phyloP scores from a whole-genome alignment of 23 tunicate species.

The Halocynthia aurantium region DNA sequence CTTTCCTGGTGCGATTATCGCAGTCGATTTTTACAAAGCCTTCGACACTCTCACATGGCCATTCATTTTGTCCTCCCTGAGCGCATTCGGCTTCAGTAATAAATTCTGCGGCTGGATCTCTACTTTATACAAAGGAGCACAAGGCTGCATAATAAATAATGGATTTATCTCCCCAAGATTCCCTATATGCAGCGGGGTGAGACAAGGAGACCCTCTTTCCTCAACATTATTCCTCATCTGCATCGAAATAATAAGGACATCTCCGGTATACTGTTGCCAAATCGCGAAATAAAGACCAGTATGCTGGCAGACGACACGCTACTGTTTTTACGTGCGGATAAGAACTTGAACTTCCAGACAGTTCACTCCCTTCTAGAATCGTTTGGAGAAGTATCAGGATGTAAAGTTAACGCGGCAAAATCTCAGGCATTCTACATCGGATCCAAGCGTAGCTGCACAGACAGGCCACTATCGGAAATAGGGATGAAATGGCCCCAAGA shows the following conservation, averaged over 20 bases:
- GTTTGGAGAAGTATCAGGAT: constrained; percentile 10
- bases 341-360: neutral
- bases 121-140: no score
- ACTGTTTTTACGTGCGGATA: neutral
- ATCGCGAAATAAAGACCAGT: neutral
- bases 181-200: no score
- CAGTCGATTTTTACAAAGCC: no score
- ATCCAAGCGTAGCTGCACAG: neutral
- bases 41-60: no score
- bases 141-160: no score
- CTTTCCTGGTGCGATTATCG: neutral
- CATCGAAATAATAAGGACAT: constrained; percentile 1
- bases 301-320: constrained; percentile 4
- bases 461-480: neutral
- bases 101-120: no score
- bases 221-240: no score
- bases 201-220: constrained; percentile 19
- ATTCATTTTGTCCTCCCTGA: no score
- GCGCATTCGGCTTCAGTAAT: no score
- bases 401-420: neutral
- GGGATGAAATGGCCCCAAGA: constrained; percentile 1
- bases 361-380: neutral
- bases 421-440: neutral
- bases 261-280: neutral
- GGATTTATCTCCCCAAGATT: no score